phyloP scores from a whole-genome alignment of 2,113 vertebrate genomes.

The Micronycteris hirsuta region DNA sequence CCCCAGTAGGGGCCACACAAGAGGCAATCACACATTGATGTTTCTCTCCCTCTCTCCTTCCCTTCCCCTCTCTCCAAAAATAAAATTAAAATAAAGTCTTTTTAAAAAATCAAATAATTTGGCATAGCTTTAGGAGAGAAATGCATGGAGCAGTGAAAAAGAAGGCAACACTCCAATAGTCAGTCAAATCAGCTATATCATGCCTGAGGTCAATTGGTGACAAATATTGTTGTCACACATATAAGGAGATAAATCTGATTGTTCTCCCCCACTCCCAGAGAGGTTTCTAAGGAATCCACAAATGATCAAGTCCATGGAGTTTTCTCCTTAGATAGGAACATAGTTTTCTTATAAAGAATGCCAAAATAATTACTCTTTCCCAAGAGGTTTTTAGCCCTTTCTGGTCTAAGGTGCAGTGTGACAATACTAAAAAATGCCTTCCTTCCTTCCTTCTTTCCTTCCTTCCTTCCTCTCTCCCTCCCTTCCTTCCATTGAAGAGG shows the following conservation, averaged over 20 bases:
- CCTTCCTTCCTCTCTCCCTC: neutral
- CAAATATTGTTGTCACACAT: conserved; percentile 45
- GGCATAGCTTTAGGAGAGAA: neutral
- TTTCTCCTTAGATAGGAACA: conserved; percentile 31
- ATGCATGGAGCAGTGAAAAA: neutral
- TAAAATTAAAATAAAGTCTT: too few species aligned
- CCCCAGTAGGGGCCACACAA: too few species aligned
- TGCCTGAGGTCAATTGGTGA: conserved; percentile 19
- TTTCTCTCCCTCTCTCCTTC: too few species aligned
- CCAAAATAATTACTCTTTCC: conserved; percentile 39
- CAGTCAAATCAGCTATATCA: conserved; percentile 7
- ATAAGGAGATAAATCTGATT: neutral
- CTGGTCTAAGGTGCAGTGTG: neutral
- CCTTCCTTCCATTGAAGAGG: neutral
- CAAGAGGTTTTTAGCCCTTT: conserved; percentile 27
- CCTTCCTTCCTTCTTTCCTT: neutral
- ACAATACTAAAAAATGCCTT: neutral
- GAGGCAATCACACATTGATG: too few species aligned
- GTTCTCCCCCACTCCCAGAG: neutral
- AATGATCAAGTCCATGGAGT: neutral
- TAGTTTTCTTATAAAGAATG: conserved; percentile 17
- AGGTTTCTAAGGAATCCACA: neutral
- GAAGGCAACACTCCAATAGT: neutral
- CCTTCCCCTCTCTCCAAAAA: too few species aligned
- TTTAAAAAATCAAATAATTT: conserved; percentile 1